Evolutionary conservation across 2,888 invertebrate species (phyloP).

Genomic region (Desoria tigrina): DNA sequence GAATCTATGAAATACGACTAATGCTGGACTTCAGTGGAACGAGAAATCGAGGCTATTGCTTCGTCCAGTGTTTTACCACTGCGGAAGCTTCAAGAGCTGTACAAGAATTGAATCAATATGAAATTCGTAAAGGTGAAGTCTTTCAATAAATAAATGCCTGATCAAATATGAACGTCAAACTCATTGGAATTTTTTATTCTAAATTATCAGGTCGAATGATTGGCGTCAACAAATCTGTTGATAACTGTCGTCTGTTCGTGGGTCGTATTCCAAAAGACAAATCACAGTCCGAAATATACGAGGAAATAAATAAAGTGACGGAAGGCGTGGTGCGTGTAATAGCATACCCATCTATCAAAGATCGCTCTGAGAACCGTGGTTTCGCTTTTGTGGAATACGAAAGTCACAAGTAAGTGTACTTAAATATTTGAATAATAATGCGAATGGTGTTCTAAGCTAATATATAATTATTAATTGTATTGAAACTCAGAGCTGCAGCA

Average conservation of each 20-base stretch:
- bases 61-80: slow-evolving; percentile 66
- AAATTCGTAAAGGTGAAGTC: slow-evolving; percentile 64
- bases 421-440: not conserved
- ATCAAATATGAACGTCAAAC: not conserved
- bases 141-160: not conserved
- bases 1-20: slow-evolving; percentile 72
- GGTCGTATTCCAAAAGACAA: slow-evolving; percentile 72
- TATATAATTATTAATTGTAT: slow-evolving; percentile 1
- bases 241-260: slow-evolving; percentile 79
- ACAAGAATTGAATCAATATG: slow-evolving; percentile 66
- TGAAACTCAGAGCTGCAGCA: slow-evolving; percentile 66
- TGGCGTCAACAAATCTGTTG: slow-evolving; percentile 76
- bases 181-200: not conserved
- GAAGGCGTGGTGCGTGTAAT: slow-evolving; percentile 70
- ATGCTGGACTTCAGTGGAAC: slow-evolving; percentile 81
- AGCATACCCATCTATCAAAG: slow-evolving; percentile 65
- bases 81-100: slow-evolving; percentile 69
- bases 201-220: slow-evolving; percentile 61
- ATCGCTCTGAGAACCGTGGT: slow-evolving; percentile 71
- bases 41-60: slow-evolving; percentile 79
- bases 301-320: slow-evolving; percentile 65
- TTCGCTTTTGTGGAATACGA: slow-evolving; percentile 83
- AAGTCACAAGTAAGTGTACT: slow-evolving; percentile 61
- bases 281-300: slow-evolving; percentile 65
- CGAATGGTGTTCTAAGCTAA: not conserved